Conservation (phyloP, 2,797 vertebrate species). For the Bucorvus abyssinicus region DNA sequence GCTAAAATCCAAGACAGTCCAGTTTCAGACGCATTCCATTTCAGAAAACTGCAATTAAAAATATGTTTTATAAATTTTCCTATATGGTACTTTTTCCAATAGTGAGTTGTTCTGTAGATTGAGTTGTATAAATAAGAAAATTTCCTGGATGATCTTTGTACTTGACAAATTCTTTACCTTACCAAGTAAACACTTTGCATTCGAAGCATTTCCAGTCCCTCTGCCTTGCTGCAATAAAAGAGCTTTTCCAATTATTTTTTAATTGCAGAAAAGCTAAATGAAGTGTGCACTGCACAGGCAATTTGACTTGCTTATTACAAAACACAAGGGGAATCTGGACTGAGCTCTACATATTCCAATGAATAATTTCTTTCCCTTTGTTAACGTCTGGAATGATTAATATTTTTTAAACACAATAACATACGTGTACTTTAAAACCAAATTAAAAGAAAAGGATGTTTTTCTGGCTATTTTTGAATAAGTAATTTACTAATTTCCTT, state of each 20-base stretch:
- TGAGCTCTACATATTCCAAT: background rate
- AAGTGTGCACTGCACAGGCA: slow-evolving; percentile 22
- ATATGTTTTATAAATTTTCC: background rate
- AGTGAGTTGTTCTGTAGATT: background rate
- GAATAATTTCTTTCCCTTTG: background rate
- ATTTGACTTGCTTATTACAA: slow-evolving; percentile 42
- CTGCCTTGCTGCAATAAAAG: background rate
- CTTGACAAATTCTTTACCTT: background rate
- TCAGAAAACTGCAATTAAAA: background rate
- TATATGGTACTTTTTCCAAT: background rate
- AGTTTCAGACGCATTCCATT: background rate
- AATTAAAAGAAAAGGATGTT: background rate
- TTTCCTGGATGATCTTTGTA: background rate
- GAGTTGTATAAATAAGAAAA: background rate
- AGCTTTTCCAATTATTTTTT: slow-evolving; percentile 56
- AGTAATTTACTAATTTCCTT: background rate
- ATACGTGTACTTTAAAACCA: background rate
- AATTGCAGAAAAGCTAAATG: slow-evolving; percentile 49
- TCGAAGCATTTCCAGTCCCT: background rate
- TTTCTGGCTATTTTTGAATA: background rate
- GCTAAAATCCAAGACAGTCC: background rate
- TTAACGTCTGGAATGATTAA: background rate
- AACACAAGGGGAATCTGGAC: slow-evolving; percentile 3
- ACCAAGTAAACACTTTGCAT: background rate
- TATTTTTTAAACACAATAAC: background rate